phyloP scores from a whole-genome alignment of 2,888 invertebrate genomes.

The Drosophila parthenogenetica region DNA sequence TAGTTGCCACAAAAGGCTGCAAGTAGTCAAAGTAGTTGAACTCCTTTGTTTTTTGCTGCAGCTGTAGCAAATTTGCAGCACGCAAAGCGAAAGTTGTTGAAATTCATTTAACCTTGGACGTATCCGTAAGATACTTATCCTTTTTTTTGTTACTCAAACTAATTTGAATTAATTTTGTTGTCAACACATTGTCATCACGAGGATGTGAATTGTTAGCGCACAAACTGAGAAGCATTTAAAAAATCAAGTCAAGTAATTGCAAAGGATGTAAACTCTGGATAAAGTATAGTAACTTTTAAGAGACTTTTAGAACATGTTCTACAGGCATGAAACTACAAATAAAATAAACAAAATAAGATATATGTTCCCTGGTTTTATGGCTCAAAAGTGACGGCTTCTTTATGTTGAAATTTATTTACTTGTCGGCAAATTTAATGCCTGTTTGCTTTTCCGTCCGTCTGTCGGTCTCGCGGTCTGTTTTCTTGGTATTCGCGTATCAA shows the following conservation, averaged over 20 bases:
- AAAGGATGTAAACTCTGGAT: background rate
- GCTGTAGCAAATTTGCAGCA: slow-evolving; percentile 58
- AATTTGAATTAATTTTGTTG: slow-evolving; percentile 79
- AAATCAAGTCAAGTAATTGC: background rate
- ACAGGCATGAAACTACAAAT: slow-evolving; percentile 14
- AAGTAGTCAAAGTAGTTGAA: slow-evolving; percentile 49
- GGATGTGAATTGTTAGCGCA: slow-evolving; percentile 70
- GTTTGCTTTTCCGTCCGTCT: background rate
- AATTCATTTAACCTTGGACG: slow-evolving; percentile 64
- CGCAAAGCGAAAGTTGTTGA: slow-evolving; percentile 76
- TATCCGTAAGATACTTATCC: slow-evolving; percentile 15
- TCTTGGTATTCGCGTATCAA: slow-evolving; percentile 49
- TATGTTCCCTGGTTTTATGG: background rate
- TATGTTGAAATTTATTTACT: slow-evolving; percentile 12
- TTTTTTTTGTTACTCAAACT: slow-evolving; percentile 37
- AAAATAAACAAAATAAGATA: slow-evolving; percentile 5
- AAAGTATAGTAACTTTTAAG: background rate
- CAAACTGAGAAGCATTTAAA: slow-evolving; percentile 22
- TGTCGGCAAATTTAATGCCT: slow-evolving; percentile 14
- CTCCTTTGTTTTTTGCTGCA: slow-evolving; percentile 45
- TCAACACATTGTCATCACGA: slow-evolving; percentile 73
- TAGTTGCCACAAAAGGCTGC: slow-evolving; percentile 46
- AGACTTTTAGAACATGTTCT: background rate
- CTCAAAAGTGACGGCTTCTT: background rate
- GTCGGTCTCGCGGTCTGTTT: slow-evolving; percentile 6